Base-by-base conservation (phyloP, 2,113 vertebrate species). In the Malurus elegans region DNA sequence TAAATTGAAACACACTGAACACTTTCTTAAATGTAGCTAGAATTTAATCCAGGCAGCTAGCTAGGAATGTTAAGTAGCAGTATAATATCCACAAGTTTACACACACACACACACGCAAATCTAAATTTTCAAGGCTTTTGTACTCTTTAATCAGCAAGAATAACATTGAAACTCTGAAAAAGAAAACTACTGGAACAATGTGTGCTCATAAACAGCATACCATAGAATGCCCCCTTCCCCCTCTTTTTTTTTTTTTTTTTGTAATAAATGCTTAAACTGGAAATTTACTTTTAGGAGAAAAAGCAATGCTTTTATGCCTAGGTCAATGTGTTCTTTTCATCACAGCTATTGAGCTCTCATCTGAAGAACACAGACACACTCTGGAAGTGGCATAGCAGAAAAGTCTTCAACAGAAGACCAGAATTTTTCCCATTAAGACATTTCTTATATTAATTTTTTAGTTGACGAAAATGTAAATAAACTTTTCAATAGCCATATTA, bases 11-110 rank as follows among this genome's bases (percentile, higher is more conserved):
- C 21, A 82, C 20, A 45, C 8, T 36, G 69, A 90, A 26, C 40
- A 73, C 66, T 36, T 80, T 9, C 57, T 79, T 91, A 62, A 66
- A 88, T 4, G 2, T 47, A 86, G 75, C 32, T 64, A 62, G 83
- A 80, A 75, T 28, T 79, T 65, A 95, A 91, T 58, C 54, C 90
- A 89, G 25, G 34, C 54, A 44, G 44, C 28, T 15, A 11, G 20
- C 54, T 38, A 72, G 20, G 50, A 96, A 92, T 88, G 74, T 34
- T 86, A 74, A 95, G 44, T 23, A 94, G 31, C 74, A 79, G 31
- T 62, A 87, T 40, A n/a, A 61, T 23, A 73, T 13, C 31, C 64
- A 16, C 31, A 60, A 62, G 18, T 58, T 45, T 80, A 75, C 34
- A 83, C 15, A 18, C 6, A 89, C 54, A 76, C 50, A 73, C 69